These are phyloP conservation scores for Epicauta chinensis DNA, from an alignment of 1,140 invertebrate genomes.

Conservation along the genomic window DNA sequence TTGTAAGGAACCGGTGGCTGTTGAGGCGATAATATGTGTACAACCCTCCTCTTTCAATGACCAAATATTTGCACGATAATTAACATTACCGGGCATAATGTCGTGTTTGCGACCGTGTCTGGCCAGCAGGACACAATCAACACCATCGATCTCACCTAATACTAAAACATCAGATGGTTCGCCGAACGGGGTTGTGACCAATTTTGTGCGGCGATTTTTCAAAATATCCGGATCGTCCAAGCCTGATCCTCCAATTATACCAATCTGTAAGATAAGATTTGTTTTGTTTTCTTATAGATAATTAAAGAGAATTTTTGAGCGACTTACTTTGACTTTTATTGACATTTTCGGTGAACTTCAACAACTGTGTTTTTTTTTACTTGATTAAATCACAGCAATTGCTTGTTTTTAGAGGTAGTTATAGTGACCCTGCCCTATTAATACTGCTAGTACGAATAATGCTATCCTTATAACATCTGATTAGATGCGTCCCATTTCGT, in stretches of 20 bases:
- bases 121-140: conserved; percentile 76
- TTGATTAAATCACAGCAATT: no score
- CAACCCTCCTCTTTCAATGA: conserved; percentile 82
- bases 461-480: no score
- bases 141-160: conserved; percentile 67
- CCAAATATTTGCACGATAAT: conserved; percentile 96
- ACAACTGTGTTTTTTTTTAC: no score
- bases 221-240: conserved; percentile 82
- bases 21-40: conserved; percentile 87
- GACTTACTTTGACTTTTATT: conserved; percentile 4
- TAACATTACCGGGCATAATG: conserved; percentile 72
- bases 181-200: conserved; percentile 76
- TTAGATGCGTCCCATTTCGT: no score
- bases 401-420: no score
- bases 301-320: background rate
- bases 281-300: background rate
- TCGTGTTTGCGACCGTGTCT: conserved; percentile 86
- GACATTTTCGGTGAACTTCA: conserved; percentile 2
- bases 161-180: conserved; percentile 76
- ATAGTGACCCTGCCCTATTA: no score
- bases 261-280: conserved; percentile 64
- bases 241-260: conserved; percentile 93
- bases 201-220: conserved; percentile 56
- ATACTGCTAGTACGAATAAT: no score
- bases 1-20: conserved; percentile 86